Percentiles rank a stretch among this genome's conserved stretches.
Evolutionary conservation across 2,888 invertebrate species (phyloP).

Genomic region (Zygogramma bicolorata): DNA sequence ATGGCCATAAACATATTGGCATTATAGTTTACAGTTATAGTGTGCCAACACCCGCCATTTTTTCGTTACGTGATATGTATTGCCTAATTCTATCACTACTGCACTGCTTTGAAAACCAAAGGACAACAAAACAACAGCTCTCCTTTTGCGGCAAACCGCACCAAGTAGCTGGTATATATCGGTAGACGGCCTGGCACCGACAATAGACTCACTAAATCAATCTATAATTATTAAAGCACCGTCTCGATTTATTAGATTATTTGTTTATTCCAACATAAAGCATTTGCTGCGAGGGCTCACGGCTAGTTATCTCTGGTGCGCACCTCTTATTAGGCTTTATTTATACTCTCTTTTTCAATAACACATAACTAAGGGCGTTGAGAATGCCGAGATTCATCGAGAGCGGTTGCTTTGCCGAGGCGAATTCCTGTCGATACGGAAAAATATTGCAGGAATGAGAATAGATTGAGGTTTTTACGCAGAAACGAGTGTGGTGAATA

Average conservation of each 20-base stretch:
- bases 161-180: conserved; percentile 46
- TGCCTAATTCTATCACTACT: too few relatives aligned
- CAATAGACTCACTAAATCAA: conserved; percentile 64
- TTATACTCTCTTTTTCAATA: conserved; percentile 43
- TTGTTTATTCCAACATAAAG: conserved; percentile 56
- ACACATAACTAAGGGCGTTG: conserved; percentile 39
- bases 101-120: conserved; percentile 16
- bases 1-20: too few relatives aligned
- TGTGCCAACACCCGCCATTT: too few relatives aligned
- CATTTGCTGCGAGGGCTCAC: conserved; percentile 44
- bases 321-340: conserved; percentile 48
- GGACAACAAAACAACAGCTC: conserved; percentile 39
- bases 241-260: conserved; percentile 61
- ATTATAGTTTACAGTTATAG: too few relatives aligned
- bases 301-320: conserved; percentile 46
- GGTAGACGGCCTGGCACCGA: conserved; percentile 65
- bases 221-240: conserved; percentile 60
- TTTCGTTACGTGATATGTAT: too few relatives aligned
- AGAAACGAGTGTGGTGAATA: not conserved
- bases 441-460: conserved; percentile 16
- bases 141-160: conserved; percentile 61
- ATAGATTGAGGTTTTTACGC: not conserved
- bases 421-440: conserved; percentile 20
- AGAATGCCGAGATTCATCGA: conserved; percentile 20
- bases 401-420: conserved; percentile 6